Percentiles rank a stretch among this genome's conserved stretches.
phyloP scores from a whole-genome alignment of 1,140 invertebrate genomes.

The Atta colombica region DNA sequence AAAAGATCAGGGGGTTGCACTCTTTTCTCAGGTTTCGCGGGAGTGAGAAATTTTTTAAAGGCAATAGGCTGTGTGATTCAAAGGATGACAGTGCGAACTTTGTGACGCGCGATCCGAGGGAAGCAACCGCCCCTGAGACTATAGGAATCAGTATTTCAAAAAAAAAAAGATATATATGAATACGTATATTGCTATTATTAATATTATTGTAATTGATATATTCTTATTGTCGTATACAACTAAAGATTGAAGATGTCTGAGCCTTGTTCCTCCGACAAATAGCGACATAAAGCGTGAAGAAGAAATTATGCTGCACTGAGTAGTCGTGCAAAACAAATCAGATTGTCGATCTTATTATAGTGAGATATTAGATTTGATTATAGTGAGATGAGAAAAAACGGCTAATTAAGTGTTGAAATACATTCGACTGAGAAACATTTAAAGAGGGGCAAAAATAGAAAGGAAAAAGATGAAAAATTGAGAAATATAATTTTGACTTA shows the following conservation, averaged over 20 bases:
- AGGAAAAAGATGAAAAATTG: background rate
- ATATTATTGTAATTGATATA: constrained; percentile 63
- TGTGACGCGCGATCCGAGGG: constrained; percentile 70
- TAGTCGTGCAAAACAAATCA: constrained; percentile 48
- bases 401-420: constrained; percentile 22
- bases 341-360: constrained; percentile 50
- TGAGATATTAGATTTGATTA: constrained; percentile 51
- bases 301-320: background rate
- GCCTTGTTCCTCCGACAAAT: constrained; percentile 29
- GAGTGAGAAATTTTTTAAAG: constrained; percentile 26
- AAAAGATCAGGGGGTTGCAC: constrained; percentile 8
- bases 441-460: constrained; percentile 1
- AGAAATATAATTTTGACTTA: constrained; percentile 31
- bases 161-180: constrained; percentile 65
- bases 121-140: constrained; percentile 81
- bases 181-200: constrained; percentile 73
- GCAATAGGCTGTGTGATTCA: constrained; percentile 67
- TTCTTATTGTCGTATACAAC: constrained; percentile 68
- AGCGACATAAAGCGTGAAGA: background rate
- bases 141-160: constrained; percentile 85
- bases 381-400: constrained; percentile 21
- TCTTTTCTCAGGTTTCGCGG: constrained; percentile 23
- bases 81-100: background rate
- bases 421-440: constrained; percentile 54
- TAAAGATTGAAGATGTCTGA: constrained; percentile 33